Percentiles rank a stretch among this genome's conserved stretches.
Conservation (phyloP, 1,140 invertebrate genomes). For the Leptinotarsa texana region DNA sequence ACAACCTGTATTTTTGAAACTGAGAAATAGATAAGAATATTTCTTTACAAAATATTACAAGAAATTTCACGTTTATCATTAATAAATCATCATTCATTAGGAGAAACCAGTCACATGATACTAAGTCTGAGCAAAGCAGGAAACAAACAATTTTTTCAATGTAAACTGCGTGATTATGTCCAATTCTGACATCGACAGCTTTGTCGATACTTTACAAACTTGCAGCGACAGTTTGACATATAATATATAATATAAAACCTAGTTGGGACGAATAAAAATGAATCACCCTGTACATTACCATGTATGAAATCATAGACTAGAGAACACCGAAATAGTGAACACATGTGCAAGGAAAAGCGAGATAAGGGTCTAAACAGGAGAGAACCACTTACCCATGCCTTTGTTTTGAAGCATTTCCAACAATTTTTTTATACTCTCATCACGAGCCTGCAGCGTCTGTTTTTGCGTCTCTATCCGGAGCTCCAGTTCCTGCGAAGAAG, state of each 20-base stretch:
- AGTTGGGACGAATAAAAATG: constrained; percentile 4
- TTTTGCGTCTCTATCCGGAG: constrained; percentile 97
- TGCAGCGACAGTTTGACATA: background rate
- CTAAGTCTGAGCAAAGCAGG: too few species aligned
- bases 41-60: too few species aligned
- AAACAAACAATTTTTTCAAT: too few species aligned
- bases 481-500: constrained; percentile 80
- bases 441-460: constrained; percentile 91
- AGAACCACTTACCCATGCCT: constrained; percentile 81
- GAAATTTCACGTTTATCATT: too few species aligned
- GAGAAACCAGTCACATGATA: too few species aligned
- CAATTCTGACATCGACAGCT: too few species aligned
- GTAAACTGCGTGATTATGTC: too few species aligned
- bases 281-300: constrained; percentile 22
- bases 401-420: constrained; percentile 98
- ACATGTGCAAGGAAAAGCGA: constrained; percentile 28
- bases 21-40: too few species aligned
- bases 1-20: too few species aligned
- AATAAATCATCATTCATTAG: too few species aligned
- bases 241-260: background rate
- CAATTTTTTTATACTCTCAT: constrained; percentile 98
- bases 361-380: constrained; percentile 18
- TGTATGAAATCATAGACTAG: constrained; percentile 15
- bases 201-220: too few species aligned
- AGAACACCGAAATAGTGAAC: constrained; percentile 21